phyloP scores from a whole-genome alignment of 2,797 vertebrate genomes.

The Oceanodroma leucorhoa region DNA sequence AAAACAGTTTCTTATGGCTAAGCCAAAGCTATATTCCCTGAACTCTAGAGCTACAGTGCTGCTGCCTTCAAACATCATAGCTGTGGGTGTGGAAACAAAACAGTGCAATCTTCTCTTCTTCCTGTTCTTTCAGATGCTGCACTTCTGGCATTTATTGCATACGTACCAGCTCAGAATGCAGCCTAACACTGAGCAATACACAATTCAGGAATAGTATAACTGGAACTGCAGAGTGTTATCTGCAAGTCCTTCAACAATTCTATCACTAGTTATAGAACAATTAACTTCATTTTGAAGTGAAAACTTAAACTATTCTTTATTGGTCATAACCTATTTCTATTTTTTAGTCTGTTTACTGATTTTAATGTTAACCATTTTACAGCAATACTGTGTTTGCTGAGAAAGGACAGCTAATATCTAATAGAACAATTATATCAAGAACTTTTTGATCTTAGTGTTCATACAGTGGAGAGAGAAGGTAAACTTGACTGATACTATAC shows the following conservation, averaged over 20 bases:
- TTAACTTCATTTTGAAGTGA: background rate
- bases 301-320: background rate
- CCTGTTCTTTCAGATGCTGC: background rate
- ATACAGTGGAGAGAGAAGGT: background rate
- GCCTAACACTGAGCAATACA: background rate
- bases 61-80: background rate
- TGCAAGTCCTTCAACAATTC: background rate
- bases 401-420: background rate
- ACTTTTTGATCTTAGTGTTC: background rate
- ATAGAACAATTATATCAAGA: background rate
- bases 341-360: background rate
- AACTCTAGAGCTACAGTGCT: background rate
- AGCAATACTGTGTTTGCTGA: background rate
- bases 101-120: background rate
- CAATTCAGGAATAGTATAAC: background rate
- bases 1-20: background rate
- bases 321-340: background rate
- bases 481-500: background rate
- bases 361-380: background rate
- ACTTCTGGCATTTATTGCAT: background rate
- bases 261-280: background rate
- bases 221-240: background rate
- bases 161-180: fast-evolving
- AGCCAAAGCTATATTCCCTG: background rate
- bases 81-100: background rate